Base-by-base conservation (phyloP, 2,797 vertebrate species). In the Epinephelus coioides region DNA sequence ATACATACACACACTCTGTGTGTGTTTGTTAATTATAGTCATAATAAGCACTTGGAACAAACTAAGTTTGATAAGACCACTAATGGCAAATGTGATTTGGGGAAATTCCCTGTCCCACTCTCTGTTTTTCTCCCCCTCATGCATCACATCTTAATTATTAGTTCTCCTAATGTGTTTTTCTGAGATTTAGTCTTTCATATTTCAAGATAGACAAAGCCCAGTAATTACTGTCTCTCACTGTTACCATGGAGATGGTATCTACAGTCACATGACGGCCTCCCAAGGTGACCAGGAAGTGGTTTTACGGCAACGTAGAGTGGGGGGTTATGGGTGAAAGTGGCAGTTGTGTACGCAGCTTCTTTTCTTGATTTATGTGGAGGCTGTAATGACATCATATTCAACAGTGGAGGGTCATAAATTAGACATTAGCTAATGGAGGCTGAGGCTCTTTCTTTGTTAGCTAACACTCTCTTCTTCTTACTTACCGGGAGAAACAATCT, bases 281-380 rank as follows among this genome's bases (percentile, higher is more conserved):
- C 94, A 94, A 95, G 94, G 94, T 96, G 94, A 96, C 93, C 93
- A 95, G 89, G 90, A 94, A 90, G 91, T 91, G 78, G 49, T 85
- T 92, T 92, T 91, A 92, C 8, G n/a, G 77, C 27, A 1, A 18
- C 12, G 6, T 21, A 15, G 61, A 81, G 51, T 53, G 76, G 67
- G 64, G 78, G 55, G 85, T 90, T 85, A 85, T 71, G 83, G 81
- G 78, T 76, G 76, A 86, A 84, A 80, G 84, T 68, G 76, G 68
- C 85, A 78, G 78, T 54, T 84, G 74, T 81, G 86, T 74, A 65
- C 17, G 63, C 54, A 8, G 82, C 83, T 82, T 74, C 38, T 17
- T 79, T 68, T 50, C 34, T 55, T 89, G 94, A 94, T 90, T 95
- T 93, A 94, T 94, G 82, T 79, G 62, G 59, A 82, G 82, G 73